Percentiles rank a stretch among this genome's conserved stretches.
These are phyloP conservation scores for Stegophylla sp. DNA, from an alignment of 2,888 invertebrate species.

Conservation along the genomic window DNA sequence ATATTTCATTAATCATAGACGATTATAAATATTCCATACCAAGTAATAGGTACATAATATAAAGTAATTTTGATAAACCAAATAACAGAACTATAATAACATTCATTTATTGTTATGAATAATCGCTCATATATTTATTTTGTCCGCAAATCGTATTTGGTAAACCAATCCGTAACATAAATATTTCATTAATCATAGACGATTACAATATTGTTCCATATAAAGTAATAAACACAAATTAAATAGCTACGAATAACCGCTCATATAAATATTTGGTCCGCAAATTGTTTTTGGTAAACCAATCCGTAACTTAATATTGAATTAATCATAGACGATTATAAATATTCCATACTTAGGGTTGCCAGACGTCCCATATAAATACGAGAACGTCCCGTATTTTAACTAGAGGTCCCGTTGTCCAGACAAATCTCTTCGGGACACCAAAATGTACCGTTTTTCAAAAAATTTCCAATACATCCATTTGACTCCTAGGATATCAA, in stretches of 20 bases:
- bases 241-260: not conserved
- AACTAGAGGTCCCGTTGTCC: too few relatives aligned
- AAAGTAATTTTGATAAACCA: too few relatives aligned
- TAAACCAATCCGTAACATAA: conserved; percentile 9
- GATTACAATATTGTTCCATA: not conserved
- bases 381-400: too few relatives aligned
- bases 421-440: too few relatives aligned
- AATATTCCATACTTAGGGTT: not conserved
- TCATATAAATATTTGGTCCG: conserved; percentile 20
- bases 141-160: not conserved
- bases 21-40: not conserved
- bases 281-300: conserved; percentile 43
- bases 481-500: too few relatives aligned
- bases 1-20: conserved; percentile 6
- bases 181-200: not conserved
- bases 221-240: not conserved
- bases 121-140: not conserved
- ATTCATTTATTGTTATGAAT: not conserved
- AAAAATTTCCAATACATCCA: too few relatives aligned
- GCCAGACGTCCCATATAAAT: too few relatives aligned
- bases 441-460: too few relatives aligned
- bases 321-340: conserved; percentile 28
- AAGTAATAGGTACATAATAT: too few relatives aligned
- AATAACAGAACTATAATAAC: too few relatives aligned
- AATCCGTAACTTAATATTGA: conserved; percentile 52